A percentile compares a stretch with the other conserved stretches of the same genome.
phyloP scores from a whole-genome alignment of 2,113 vertebrate species.

The Campylomormyrus numenius region DNA sequence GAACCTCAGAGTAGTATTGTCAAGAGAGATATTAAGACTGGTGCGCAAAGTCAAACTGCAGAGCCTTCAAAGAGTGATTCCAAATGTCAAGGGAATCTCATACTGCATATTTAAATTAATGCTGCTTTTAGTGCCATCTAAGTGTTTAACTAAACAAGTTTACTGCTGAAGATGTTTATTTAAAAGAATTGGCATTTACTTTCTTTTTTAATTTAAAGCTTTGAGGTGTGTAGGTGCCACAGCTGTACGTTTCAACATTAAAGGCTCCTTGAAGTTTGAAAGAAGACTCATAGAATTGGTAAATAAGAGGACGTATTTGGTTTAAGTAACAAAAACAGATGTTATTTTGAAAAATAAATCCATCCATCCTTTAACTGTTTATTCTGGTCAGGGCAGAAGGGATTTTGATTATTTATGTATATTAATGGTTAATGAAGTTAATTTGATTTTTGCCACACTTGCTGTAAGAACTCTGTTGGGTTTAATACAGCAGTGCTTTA shows the following conservation, averaged over 20 bases:
- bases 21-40: background rate
- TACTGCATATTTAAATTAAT: background rate
- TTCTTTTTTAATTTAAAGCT: background rate
- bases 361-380: background rate
- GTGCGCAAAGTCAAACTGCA: background rate
- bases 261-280: background rate
- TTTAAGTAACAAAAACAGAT: background rate
- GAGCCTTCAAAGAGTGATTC: background rate
- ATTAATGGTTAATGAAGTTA: background rate
- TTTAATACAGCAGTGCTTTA: background rate
- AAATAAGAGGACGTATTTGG: background rate
- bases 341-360: background rate
- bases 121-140: background rate
- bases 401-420: background rate
- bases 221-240: background rate
- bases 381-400: background rate
- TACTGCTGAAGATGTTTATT: background rate
- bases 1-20: background rate
- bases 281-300: no score
- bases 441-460: background rate
- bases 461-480: background rate
- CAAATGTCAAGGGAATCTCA: background rate
- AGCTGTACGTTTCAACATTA: background rate
- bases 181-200: background rate
- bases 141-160: conserved; percentile 2